These are phyloP conservation scores for Mya arenaria DNA, from an alignment of 1,140 invertebrate species.

Conservation along the genomic window DNA sequence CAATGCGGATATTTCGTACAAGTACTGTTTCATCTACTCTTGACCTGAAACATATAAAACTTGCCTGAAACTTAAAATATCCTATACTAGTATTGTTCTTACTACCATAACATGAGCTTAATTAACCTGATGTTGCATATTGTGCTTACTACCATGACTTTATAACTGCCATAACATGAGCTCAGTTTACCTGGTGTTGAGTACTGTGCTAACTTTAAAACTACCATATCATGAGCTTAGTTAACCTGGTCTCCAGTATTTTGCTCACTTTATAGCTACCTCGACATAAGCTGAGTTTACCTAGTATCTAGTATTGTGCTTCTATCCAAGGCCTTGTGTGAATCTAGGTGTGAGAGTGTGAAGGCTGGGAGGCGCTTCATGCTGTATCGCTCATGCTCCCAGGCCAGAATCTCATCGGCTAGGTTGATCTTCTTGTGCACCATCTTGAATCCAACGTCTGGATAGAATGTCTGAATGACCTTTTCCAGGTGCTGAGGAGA, in stretches of 20 bases:
- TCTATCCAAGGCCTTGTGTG: constrained; percentile 76
- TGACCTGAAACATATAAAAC: constrained; percentile 75
- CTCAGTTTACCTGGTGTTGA: background rate
- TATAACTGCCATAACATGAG: background rate
- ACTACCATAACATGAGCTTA: no score
- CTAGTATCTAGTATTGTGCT: constrained; percentile 80
- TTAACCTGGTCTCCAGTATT: no score
- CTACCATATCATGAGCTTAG: no score
- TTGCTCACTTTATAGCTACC: background rate
- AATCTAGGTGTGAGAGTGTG: constrained; percentile 91
- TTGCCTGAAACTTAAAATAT: no score
- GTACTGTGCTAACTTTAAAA: background rate
- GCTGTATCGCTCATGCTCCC: constrained; percentile 99
- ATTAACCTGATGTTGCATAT: no score
- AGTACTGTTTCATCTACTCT: constrained; percentile 85
- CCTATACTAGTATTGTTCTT: no score
- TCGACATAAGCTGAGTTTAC: constrained; percentile 65
- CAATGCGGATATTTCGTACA: constrained; percentile 87
- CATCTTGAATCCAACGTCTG: constrained; percentile 86
- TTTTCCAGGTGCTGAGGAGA: constrained; percentile 74
- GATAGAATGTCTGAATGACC: constrained; percentile 65
- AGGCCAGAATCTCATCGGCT: constrained; percentile 94
- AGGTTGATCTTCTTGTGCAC: constrained; percentile 99
- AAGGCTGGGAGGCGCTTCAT: constrained; percentile 95
- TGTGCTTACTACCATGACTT: no score